Conservation (phyloP, 2,888 invertebrate species). For the Serrognathus titanus region DNA sequence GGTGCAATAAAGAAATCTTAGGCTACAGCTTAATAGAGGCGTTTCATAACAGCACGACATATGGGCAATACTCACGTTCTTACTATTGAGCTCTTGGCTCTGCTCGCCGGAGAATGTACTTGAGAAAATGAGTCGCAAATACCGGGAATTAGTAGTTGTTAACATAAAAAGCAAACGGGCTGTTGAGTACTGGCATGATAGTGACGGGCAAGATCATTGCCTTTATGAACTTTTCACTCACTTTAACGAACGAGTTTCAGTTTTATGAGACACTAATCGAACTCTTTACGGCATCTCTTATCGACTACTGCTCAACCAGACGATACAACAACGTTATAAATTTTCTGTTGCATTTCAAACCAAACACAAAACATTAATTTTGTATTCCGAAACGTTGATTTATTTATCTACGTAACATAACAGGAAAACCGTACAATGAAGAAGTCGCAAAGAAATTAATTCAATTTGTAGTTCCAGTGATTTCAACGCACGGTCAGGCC, state of each 20-base stretch:
- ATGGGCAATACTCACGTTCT: conserved; percentile 11
- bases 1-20: neutral
- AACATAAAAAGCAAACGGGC: conserved; percentile 6
- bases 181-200: conserved; percentile 10
- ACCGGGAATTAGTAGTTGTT: neutral
- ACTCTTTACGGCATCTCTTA: conserved; percentile 14
- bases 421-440: too few species aligned
- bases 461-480: too few species aligned
- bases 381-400: too few species aligned
- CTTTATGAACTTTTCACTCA: conserved; percentile 29
- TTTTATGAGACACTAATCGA: conserved; percentile 20
- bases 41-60: conserved; percentile 1
- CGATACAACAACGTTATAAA: too few species aligned
- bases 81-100: conserved; percentile 10
- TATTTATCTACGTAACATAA: too few species aligned
- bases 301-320: too few species aligned
- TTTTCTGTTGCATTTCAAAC: too few species aligned
- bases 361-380: too few species aligned
- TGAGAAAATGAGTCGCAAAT: conserved; percentile 3
- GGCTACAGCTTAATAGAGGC: neutral
- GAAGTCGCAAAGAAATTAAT: too few species aligned
- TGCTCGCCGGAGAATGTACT: conserved; percentile 7
- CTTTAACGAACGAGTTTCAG: conserved; percentile 23
- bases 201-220: conserved; percentile 27
- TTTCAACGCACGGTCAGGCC: too few species aligned